Percentiles rank a stretch among this genome's conserved stretches.
These are phyloP conservation scores for Morelia viridis DNA, from an alignment of 2,797 vertebrate species.

Conservation along the genomic window DNA sequence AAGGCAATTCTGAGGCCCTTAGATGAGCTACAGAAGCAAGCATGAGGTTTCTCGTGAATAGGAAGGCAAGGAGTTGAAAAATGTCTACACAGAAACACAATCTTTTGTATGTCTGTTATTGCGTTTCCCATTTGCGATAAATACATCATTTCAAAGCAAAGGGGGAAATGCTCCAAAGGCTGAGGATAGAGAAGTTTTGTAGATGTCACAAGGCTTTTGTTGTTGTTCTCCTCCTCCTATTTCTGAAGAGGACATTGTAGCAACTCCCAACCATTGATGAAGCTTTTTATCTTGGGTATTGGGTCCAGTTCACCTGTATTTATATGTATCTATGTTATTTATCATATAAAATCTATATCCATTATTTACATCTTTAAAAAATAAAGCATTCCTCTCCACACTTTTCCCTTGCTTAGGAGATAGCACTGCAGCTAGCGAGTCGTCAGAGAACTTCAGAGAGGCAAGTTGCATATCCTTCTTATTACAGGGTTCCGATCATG, in stretches of 20 bases:
- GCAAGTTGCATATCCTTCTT: conserved; percentile 66
- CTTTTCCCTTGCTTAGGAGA: conserved; percentile 74
- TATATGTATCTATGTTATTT: not conserved
- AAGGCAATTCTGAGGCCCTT: accelerated
- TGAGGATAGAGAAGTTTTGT: not conserved
- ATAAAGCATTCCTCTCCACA: not conserved
- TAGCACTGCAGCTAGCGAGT: conserved; percentile 79
- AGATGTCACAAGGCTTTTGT: not conserved
- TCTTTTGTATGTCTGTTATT: not conserved
- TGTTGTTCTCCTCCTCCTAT: not conserved
- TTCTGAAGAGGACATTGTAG: not conserved
- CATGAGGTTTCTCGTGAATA: not conserved
- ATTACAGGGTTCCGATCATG: not conserved
- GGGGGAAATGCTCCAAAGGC: not conserved
- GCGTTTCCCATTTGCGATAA: not conserved
- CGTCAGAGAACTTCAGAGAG: conserved; percentile 81
- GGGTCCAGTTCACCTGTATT: too few species aligned
- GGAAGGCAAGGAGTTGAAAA: not conserved
- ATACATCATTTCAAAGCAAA: not conserved
- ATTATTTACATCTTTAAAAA: not conserved
- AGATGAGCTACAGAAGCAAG: too few species aligned
- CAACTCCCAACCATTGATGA: not conserved
- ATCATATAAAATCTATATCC: not conserved
- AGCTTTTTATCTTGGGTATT: not conserved
- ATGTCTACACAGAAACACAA: not conserved